A percentile compares a stretch with the other conserved stretches of the same genome.
Evolutionary conservation across 37 sponge, comb jelly and placozoan species (phyloP).

Genomic region (Mnemiopsis leidyi): DNA sequence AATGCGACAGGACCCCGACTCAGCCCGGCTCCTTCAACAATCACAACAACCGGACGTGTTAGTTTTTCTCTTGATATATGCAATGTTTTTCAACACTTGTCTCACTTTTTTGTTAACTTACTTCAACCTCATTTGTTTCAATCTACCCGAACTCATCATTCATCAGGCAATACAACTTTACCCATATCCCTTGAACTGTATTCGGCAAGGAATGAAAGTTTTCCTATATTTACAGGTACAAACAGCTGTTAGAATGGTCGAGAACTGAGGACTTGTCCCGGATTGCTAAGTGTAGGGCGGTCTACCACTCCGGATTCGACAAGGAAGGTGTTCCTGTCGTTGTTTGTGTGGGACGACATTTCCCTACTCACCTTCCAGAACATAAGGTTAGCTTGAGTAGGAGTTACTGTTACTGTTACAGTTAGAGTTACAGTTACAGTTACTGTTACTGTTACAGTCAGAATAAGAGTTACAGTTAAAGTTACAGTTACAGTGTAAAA

Average conservation of each 20-base stretch:
- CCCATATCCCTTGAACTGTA: too few species aligned
- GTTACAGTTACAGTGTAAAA: too few species aligned
- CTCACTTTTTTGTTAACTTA: too few species aligned
- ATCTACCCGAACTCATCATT: too few species aligned
- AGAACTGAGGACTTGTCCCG: conserved; percentile 39
- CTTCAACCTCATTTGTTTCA: not conserved
- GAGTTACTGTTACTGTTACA: too few species aligned
- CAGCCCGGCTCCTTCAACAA: not conserved
- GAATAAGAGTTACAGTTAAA: too few species aligned
- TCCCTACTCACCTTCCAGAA: conserved; percentile 36
- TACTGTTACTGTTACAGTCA: too few species aligned
- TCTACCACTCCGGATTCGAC: conserved; percentile 42
- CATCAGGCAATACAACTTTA: too few species aligned
- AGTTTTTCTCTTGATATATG: not conserved
- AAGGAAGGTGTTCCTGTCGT: not conserved
- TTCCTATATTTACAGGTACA: conserved; percentile 27
- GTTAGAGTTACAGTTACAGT: too few species aligned
- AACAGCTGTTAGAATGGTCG: conserved; percentile 42
- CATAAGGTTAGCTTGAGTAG: conserved; percentile 1
- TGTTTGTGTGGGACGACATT: conserved; percentile 26
- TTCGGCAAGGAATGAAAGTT: too few species aligned
- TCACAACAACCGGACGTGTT: conserved; percentile 46
- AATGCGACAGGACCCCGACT: conserved; percentile 45
- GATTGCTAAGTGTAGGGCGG: conserved; percentile 40
- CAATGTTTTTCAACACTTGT: too few species aligned